Evolutionary conservation across 2,113 vertebrate species (phyloP).

Genomic region (Saimiri boliviensis): DNA sequence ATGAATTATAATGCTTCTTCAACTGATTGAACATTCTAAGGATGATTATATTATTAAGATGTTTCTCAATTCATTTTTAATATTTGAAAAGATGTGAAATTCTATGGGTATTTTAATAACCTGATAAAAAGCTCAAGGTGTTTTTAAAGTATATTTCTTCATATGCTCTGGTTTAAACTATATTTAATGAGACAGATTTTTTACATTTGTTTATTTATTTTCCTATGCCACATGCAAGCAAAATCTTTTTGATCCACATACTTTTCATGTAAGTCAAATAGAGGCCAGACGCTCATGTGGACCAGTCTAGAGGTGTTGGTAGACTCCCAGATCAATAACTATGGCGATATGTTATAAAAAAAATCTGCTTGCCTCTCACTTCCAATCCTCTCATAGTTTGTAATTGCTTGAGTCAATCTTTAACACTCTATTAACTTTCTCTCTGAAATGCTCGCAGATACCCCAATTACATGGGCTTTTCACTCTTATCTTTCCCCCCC

Average conservation of each 20-base stretch:
- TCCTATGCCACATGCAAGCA: background rate
- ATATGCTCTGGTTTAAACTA: background rate
- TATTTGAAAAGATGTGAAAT: background rate
- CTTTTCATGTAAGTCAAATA: background rate
- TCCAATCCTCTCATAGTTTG: background rate
- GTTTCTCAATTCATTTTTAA: background rate
- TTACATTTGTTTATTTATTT: constrained; percentile 1
- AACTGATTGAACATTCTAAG: background rate
- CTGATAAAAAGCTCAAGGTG: background rate
- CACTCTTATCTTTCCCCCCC: background rate
- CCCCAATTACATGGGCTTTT: background rate
- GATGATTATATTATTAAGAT: background rate
- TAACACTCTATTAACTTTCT: background rate
- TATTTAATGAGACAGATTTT: background rate
- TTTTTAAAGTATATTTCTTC: background rate
- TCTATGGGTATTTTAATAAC: background rate
- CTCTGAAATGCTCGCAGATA: background rate
- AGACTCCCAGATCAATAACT: background rate
- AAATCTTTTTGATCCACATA: background rate
- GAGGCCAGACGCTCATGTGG: background rate
- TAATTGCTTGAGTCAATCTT: background rate
- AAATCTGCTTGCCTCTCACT: background rate
- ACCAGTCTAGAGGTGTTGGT: background rate
- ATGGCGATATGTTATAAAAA: background rate
- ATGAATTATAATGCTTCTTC: background rate